Base-by-base conservation (phyloP, 1,140 invertebrate genomes). In the Anastrepha ludens region DNA sequence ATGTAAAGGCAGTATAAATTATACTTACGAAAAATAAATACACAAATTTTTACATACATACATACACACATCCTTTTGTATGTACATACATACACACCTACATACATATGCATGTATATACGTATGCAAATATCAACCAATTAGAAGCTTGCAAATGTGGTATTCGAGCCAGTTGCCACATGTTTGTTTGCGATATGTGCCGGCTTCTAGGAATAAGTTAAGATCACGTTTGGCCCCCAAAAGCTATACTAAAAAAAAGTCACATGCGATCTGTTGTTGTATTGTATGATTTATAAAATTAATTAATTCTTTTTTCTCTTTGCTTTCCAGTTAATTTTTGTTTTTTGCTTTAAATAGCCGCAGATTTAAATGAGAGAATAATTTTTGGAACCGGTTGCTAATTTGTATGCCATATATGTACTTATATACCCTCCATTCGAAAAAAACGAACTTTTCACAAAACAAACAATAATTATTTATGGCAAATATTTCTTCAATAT, bases 201-300 rank as follows among this genome's bases (percentile, higher is more conserved):
- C 65, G 65, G 13, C 29, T 67, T 41, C 65, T 67, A 41, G 20
- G 65, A 67, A 67, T 39, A 2, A 29, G 29, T 67, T 67, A 41
- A 41, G 29, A 67, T 41, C 65, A 67, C 65, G 65, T 67, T 67
- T 67, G 65, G 39, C 65, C 29, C 65, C 65, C 20, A 67, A 67
- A 67, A 13, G 29, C 29, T 20, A 29, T 15, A 41, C 2, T 29
- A 39, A 11, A 65, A 65, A 67, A 41, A 67, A 67, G 39, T 39
- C 8, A 41, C 29, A 20, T 67, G 64, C 39, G 64, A 41, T 67
- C 29, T 41, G 29, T 39, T 67, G 29, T 67, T 67, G 29, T 67
- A 67, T 67, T 67, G 29, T 67, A 67, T 67, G 29, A 67, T 67
- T 39, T 39, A 39, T 29, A 41, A 29, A 29, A 29, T 29, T 67